Conservation (phyloP, 2,797 vertebrate species). For the Tenualosa ilisha region DNA sequence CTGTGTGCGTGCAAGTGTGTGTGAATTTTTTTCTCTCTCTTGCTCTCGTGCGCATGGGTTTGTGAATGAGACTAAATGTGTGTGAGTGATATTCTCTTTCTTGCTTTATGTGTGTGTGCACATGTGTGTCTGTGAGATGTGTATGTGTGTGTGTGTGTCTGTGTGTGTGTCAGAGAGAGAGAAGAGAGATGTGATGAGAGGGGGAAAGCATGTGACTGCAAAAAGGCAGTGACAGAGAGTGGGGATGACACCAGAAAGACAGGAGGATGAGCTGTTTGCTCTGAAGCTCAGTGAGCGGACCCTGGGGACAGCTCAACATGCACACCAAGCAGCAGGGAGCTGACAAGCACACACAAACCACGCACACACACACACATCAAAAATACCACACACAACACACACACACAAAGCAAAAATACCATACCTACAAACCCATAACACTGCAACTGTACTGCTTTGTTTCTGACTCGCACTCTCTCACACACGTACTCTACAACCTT, state of each 20-base stretch:
- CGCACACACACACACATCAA: neutral
- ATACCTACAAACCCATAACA: neutral
- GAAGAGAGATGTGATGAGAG: neutral
- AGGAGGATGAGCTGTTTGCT: conserved; percentile 20
- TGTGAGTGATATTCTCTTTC: too few species aligned
- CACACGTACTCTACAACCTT: neutral
- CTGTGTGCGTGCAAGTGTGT: too few species aligned
- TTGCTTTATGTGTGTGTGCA: neutral
- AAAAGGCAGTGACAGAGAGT: neutral
- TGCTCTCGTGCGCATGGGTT: too few species aligned
- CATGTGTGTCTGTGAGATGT: neutral
- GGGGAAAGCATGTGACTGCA: neutral
- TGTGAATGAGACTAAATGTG: too few species aligned
- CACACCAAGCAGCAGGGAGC: neutral
- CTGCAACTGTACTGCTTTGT: neutral
- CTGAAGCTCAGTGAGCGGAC: neutral
- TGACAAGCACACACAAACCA: conserved; percentile 15
- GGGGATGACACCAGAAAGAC: conserved; percentile 25
- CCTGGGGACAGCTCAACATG: conserved; percentile 1
- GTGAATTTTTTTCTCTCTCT: too few species aligned
- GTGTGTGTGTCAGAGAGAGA: too few species aligned
- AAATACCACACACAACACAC: conserved; percentile 6
- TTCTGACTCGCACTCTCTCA: neutral
- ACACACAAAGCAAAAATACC: neutral
- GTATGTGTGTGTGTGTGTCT: neutral